Conservation (phyloP, 2,797 vertebrate species). For the Balearica regulorum region DNA sequence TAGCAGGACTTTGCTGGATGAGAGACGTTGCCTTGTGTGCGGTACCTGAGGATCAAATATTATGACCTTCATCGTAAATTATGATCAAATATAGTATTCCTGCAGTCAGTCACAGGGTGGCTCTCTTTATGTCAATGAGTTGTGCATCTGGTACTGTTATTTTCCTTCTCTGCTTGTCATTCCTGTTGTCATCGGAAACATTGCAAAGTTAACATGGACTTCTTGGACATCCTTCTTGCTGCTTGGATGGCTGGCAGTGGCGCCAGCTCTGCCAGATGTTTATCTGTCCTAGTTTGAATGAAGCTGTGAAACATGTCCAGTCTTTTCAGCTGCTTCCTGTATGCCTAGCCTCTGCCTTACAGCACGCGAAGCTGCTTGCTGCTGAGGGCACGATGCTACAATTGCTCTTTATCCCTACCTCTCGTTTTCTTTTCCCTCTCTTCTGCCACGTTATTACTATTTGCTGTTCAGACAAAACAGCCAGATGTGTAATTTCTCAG, state of each 20-base stretch:
- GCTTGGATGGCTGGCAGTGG: not conserved
- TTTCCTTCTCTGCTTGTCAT: not conserved
- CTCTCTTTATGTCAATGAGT: not conserved
- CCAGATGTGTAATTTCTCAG: not conserved
- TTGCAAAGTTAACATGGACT: fast-evolving
- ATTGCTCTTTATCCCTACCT: not conserved
- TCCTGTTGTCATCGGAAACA: not conserved
- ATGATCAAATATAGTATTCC: not conserved
- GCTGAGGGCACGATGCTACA: not conserved
- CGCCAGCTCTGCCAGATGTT: not conserved
- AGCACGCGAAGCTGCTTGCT: not conserved
- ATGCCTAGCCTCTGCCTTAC: not conserved
- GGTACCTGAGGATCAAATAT: not conserved
- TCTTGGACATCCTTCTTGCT: not conserved
- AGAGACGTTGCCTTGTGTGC: not conserved
- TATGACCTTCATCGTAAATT: not conserved
- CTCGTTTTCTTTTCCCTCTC: not conserved
- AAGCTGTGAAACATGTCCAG: not conserved
- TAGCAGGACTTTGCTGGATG: not conserved
- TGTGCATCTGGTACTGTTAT: not conserved
- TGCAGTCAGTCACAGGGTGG: not conserved
- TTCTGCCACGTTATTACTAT: not conserved
- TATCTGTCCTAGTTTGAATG: not conserved
- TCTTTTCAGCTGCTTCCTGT: not conserved
- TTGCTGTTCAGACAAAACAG: not conserved